Evolutionary conservation across 2,113 vertebrate species (phyloP).

Genomic region (Gadus macrocephalus): DNA sequence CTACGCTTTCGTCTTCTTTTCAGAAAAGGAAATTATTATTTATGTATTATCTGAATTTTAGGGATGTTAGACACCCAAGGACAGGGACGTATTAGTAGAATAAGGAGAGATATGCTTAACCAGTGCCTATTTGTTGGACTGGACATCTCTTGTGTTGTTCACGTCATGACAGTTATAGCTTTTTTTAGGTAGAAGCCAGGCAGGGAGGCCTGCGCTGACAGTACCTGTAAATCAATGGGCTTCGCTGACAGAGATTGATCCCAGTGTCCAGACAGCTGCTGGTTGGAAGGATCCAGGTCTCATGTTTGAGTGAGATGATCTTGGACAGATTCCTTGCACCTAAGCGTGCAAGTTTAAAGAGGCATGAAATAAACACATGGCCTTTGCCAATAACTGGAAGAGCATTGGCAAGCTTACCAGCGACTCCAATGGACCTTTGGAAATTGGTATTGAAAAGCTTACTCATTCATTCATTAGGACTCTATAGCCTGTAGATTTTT

Average conservation of each 20-base stretch:
- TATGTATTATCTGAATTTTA: constrained; percentile 1
- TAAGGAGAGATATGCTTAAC: constrained; percentile 1
- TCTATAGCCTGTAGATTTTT: constrained; percentile 34
- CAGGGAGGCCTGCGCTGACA: constrained; percentile 70
- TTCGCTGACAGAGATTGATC: constrained; percentile 74
- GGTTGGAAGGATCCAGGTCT: constrained; percentile 58
- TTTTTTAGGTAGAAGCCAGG: constrained; percentile 64
- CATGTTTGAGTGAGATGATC: constrained; percentile 71
- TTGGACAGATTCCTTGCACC: constrained; percentile 65
- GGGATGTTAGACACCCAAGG: constrained; percentile 24
- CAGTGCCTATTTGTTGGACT: constrained; percentile 29
- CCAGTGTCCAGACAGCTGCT: constrained; percentile 58
- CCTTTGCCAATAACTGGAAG: constrained; percentile 56
- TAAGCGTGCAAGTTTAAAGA: constrained; percentile 68
- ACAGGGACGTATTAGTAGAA: constrained; percentile 18
- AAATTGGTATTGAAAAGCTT: constrained; percentile 55
- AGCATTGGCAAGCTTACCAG: constrained; percentile 37
- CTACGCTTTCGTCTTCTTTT: constrained; percentile 42
- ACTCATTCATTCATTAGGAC: constrained; percentile 48
- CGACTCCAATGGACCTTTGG: constrained; percentile 38
- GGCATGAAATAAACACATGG: constrained; percentile 71
- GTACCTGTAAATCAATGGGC: constrained; percentile 75
- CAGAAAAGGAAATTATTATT: constrained; percentile 16
- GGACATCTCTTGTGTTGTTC: constrained; percentile 43
- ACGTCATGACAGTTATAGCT: constrained; percentile 56